phyloP scores from a whole-genome alignment of 2,113 vertebrate genomes.

The Dunckerocampus dactyliophorus region DNA sequence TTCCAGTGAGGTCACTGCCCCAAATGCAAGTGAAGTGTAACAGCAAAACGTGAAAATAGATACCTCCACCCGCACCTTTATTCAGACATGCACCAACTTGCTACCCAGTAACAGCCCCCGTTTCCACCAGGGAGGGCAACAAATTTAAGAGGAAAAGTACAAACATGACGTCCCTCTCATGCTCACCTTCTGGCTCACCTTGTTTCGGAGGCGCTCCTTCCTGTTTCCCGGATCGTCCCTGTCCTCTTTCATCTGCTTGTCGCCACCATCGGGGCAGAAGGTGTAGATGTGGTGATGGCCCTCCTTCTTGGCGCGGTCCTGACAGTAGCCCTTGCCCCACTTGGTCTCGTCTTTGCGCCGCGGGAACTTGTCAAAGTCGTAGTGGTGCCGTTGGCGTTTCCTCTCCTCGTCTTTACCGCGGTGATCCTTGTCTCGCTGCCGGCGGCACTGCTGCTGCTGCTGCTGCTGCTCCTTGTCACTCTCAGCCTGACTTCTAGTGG shows the following conservation, averaged over 20 bases:
- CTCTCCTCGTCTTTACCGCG: slow-evolving; percentile 80
- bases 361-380: slow-evolving; percentile 84
- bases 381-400: slow-evolving; percentile 83
- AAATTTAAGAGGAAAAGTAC: background rate
- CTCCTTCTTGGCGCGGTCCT: slow-evolving; percentile 86
- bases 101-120: background rate
- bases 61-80: background rate
- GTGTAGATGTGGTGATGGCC: slow-evolving; percentile 77
- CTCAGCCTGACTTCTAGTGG: slow-evolving; percentile 80
- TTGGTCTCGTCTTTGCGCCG: slow-evolving; percentile 88
- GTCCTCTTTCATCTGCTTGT: slow-evolving; percentile 85
- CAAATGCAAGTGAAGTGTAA: background rate
- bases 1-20: background rate
- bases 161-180: slow-evolving; percentile 33
- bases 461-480: slow-evolving; percentile 87
- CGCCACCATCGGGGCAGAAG: slow-evolving; percentile 77
- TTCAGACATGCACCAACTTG: background rate
- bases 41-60: background rate
- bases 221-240: slow-evolving; percentile 80
- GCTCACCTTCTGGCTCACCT: slow-evolving; percentile 80
- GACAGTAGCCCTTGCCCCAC: slow-evolving; percentile 86
- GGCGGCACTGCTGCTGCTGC: slow-evolving; percentile 80
- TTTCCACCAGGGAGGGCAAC: background rate
- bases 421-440: slow-evolving; percentile 84
- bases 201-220: slow-evolving; percentile 88